phyloP scores from a whole-genome alignment of 2,888 invertebrate species.

The Azorinus chamasolen region DNA sequence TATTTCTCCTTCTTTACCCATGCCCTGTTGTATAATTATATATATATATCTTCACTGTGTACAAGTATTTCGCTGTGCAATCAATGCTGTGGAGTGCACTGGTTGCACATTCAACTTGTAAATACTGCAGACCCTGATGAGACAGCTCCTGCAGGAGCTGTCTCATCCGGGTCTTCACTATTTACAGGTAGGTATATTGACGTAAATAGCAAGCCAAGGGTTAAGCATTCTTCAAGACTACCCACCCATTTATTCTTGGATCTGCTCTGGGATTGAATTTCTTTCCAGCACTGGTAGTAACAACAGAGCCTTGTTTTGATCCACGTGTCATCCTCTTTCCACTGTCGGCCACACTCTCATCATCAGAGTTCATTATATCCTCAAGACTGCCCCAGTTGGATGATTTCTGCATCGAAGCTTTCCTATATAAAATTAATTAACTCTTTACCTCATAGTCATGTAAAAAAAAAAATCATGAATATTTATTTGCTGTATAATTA shows the following conservation, averaged over 20 bases:
- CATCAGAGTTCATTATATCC: conserved; percentile 75
- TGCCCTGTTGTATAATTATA: too few species aligned
- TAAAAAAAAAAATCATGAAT: too few species aligned
- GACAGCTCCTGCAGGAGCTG: too few species aligned
- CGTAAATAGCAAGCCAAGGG: too few species aligned
- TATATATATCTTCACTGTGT: too few species aligned
- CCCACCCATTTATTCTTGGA: conserved; percentile 58
- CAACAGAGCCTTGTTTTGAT: conserved; percentile 28
- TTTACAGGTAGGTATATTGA: too few species aligned
- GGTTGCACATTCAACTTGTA: too few species aligned
- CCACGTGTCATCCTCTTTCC: conserved; percentile 33
- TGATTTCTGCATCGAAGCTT: conserved; percentile 26
- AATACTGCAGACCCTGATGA: too few species aligned
- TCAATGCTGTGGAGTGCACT: too few species aligned
- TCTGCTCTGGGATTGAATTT: conserved; percentile 69
- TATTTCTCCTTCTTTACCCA: too few species aligned
- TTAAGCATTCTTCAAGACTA: neutral
- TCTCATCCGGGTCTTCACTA: too few species aligned
- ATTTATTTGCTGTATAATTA: neutral
- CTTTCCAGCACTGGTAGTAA: conserved; percentile 34
- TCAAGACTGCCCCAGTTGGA: conserved; percentile 60
- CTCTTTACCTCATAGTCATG: neutral
- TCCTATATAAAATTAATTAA: conserved; percentile 23
- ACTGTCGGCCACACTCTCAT: conserved; percentile 63
- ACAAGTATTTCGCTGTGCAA: too few species aligned